Conservation (phyloP, 1,140 invertebrate species). For the Drosophila pseudoananassae region DNA sequence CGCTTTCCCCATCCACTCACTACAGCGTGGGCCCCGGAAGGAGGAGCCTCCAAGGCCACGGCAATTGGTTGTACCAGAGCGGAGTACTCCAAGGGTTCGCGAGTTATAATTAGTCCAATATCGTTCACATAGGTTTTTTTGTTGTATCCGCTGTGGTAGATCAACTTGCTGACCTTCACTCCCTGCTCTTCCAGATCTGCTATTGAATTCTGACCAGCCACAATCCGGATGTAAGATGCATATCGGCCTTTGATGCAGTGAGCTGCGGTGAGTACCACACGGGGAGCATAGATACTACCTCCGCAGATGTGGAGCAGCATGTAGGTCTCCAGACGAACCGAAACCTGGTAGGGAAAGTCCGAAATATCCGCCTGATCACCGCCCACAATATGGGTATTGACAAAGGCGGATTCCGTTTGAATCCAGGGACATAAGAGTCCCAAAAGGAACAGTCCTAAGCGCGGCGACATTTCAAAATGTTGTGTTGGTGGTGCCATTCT, state of each 20-base stretch:
- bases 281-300: constrained; percentile 84
- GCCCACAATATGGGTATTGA: constrained; percentile 60
- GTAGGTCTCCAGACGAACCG: constrained; percentile 67
- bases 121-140: constrained; percentile 73
- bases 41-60: constrained; percentile 43
- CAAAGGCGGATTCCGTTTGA: constrained; percentile 31
- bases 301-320: constrained; percentile 71
- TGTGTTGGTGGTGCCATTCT: constrained; percentile 9
- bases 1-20: constrained; percentile 85
- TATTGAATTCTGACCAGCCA: constrained; percentile 68
- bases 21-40: constrained; percentile 64
- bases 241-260: constrained; percentile 85
- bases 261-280: constrained; percentile 86
- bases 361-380: constrained; percentile 55
- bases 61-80: constrained; percentile 61
- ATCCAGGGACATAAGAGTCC: constrained; percentile 31
- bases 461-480: constrained; percentile 44
- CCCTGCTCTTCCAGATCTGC: constrained; percentile 68
- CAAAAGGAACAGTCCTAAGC: constrained; percentile 44
- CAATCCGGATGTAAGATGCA: constrained; percentile 62
- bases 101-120: constrained; percentile 74
- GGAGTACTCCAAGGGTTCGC: constrained; percentile 47
- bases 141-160: constrained; percentile 64
- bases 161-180: constrained; percentile 64
- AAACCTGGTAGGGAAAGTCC: constrained; percentile 67